Evolutionary conservation across 2,888 invertebrate species (phyloP), one percentile per base, ranked within the genome.

Genomic region (Pelosia muscerda): DNA sequence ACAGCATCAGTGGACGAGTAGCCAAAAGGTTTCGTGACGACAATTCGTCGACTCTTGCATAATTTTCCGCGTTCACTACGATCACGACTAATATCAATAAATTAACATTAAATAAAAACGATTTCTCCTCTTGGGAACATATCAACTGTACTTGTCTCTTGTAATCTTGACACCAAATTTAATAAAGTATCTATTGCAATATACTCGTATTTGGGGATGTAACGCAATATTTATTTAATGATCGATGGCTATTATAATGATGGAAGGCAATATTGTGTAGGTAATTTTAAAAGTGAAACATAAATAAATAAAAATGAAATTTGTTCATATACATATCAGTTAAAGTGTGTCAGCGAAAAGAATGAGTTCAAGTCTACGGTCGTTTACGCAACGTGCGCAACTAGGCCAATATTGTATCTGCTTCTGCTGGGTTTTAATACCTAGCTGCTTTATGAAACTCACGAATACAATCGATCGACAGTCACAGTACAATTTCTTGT

Each of bases 281-380:
- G 13, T 15, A 25, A 59, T 23, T 59, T 38, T 59, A 23, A 59
- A 10, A 57, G 25, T 22, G 57, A 58, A 31, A 58, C 28, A 28
- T 57, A 19, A 25, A 28, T 54, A 34, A 28, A 59, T 57, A n/a
- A n/a, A n/a, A n/a, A n/a, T n/a, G n/a, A n/a, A n/a, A n/a, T n/a
- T 8, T n/a, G 31, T 67, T 34, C 23, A 53, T 70, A 75, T n/a
- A n/a, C n/a, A n/a, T 66, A 71, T 69, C 63, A 66, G 71, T 63
- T 64, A 77, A 88, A 86, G 86, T 86, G 74, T 89, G 88, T 86
- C 89, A 88, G 84, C 83, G 78, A 81, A 84, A 85, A 87, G 80
- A 93, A 88, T 89, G 88, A 92, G 93, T 92, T 92, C 93, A 94
- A 92, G 92, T 93, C 86, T 92, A 92, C 91, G 92, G 90, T 77